phyloP scores from a whole-genome alignment of 2,888 invertebrate genomes.

The Uloborus plumipes region DNA sequence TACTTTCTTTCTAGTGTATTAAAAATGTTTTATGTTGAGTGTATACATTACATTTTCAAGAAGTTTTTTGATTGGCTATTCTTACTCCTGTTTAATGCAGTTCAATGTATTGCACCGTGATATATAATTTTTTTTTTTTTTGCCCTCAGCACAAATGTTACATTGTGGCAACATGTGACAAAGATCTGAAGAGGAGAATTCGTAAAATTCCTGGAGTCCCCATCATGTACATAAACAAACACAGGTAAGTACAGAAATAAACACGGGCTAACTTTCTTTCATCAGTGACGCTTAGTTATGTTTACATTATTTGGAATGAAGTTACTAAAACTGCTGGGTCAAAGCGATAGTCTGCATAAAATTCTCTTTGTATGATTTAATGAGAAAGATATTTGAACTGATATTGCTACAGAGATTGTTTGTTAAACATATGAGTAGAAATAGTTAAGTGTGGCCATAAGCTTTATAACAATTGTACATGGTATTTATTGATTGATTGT shows the following conservation, averaged over 20 bases:
- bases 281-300: too few relatives aligned
- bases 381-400: too few relatives aligned
- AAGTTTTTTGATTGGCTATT: not conserved
- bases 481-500: too few relatives aligned
- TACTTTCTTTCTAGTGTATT: not conserved
- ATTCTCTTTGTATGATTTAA: too few relatives aligned
- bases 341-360: too few relatives aligned
- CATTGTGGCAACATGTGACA: slow-evolving; percentile 99
- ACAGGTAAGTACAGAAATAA: slow-evolving; percentile 74
- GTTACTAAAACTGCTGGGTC: too few relatives aligned
- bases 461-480: too few relatives aligned
- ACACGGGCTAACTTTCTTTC: not conserved
- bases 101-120: not conserved
- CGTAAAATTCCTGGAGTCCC: slow-evolving; percentile 99
- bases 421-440: too few relatives aligned
- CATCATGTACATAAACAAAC: slow-evolving; percentile 81
- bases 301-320: too few relatives aligned
- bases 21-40: not conserved
- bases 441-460: too few relatives aligned
- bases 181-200: slow-evolving; percentile 93
- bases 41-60: slow-evolving; percentile 1
- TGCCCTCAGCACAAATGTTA: slow-evolving; percentile 92
- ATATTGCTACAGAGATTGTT: too few relatives aligned
- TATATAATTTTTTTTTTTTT: slow-evolving; percentile 5
- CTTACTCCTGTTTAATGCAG: not conserved